Base-by-base conservation (phyloP, 2,888 invertebrate species). In the Pammene fasciana region DNA sequence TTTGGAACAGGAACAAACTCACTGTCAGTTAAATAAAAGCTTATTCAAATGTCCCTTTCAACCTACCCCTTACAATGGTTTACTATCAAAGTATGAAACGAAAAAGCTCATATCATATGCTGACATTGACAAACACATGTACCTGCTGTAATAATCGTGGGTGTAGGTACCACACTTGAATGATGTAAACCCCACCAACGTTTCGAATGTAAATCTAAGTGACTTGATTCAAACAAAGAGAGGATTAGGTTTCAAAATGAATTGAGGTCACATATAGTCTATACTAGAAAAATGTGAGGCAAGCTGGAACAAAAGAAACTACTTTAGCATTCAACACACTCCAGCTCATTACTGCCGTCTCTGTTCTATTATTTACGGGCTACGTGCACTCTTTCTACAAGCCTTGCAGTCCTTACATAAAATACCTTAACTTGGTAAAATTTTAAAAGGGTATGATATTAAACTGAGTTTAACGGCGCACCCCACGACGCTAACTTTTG, bases 351-450 rank as follows among this genome's bases (percentile, higher is more conserved):
- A 76, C 74, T 68, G 65, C 68, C 70, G 72, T 73, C 75, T 76
- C 74, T 75, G 75, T 76, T 76, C 76, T 76, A 75, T 78, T 78
- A 76, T 78, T 78, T 77, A 77, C 75, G 74, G 59, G 66, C 60
- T 72, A 75, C 77, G 78, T 78, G 76, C 70, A 72, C 68, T 72
- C 73, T 71, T 73, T 75, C 71, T 65, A 56, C 61, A 71, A 55
- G 65, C 61, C 56, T 55, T 66, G 52, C 65, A 64, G 52, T 62
- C 55, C 62, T 59, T 61, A 65, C 62, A 65, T 60, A 64, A 54
- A 67, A 60, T 56, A 65, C 66, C 66, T 66, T 67, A 67, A 70
- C 59, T 70, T 62, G 34, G 26, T 71, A 65, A 54, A 64, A 52
- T 59, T 59, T 68, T 55, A 57, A 59, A 68, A 52, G 52, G 18